Base-by-base conservation (phyloP, 2,113 vertebrate species). In the Varanus salvator region DNA sequence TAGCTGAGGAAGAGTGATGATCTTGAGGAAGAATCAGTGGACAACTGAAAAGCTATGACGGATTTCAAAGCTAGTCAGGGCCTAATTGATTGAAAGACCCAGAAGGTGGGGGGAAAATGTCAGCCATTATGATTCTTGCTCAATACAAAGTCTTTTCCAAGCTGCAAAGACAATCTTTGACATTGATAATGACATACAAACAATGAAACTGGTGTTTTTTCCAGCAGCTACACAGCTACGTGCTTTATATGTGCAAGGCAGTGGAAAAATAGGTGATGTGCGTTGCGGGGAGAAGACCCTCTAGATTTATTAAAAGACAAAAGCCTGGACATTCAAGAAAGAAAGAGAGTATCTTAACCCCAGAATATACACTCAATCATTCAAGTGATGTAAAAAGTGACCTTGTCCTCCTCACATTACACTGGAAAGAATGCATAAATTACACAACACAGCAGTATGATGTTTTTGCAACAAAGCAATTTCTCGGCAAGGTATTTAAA, bases 401-500 rank as follows among this genome's bases (percentile, higher is more conserved):
- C 81, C 52, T 93, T 92, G 80, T 90, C 44, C 78, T 94, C 93
- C 75, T 88, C 72, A 87, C 12, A 2, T 78, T 87, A 86, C 19
- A 21, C 92, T 93, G 44, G 87, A 88, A 93, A 85, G 6, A 91
- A 87, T 1, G 11, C 85, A 94, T 81, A 93, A 93, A 95, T 92
- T 93, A 82, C 88, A 69, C 75, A 87, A 92, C 66, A 93, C 34
- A 93, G 69, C 77, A 93, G 38, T 83, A 89, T 66, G 50, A 81
- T 86, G 82, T 92, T 92, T 89, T 93, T 92, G 71, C 85, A 91
- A 88, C 77, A 94, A 92, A 93, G 66, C 44, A 91, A 23, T 94
- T 94, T 94, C 83, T 92, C 23, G 85, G 31, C 74, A 88, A 80
- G 85, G 3, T 93, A 69, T 94, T 94, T 92, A 93, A 94, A 96